Base-by-base conservation (phyloP, 2,113 vertebrate genomes). In the Symphodus melops region DNA sequence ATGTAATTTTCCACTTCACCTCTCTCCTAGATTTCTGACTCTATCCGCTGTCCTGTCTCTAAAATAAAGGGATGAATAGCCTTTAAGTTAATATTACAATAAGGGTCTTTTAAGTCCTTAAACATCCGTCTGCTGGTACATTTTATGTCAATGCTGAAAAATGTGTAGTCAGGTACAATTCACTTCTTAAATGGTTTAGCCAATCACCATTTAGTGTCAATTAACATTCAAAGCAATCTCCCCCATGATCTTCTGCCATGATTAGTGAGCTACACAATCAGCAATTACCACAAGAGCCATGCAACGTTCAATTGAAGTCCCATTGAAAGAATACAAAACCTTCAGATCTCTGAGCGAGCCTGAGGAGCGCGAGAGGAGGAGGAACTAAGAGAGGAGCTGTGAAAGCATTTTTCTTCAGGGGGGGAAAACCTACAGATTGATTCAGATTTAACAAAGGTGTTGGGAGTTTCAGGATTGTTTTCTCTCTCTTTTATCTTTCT, bases 201-300 rank as follows among this genome's bases (percentile, higher is more conserved):
- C 88, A 81, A 90, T 91, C 86, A 87, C 81, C 80, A 88, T 90
- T 85, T 41, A 89, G 88, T 77, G 67, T 89, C 83, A 90, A 90
- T 91, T 91, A 92, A 76, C 79, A 87, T 82, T 76, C 83, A 86
- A 33, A 86, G 77, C 48, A 10, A 75, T 80, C 85, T 86, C 79
- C 88, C 80, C 78, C 66, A 67, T 84, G 88, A 86, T 91, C 72
- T 68, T 46, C 56, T 17, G 70, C 81, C 75, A 59, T 85, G 88
- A 92, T 92, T 89, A 92, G 82, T 77, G 44, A 5, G 78, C 72
- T 75, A 91, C 91, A 90, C 79, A 85, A 91, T 82, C 76, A 79
- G 71, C 83, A 91, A 91, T 91, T 91, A 91, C 84, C 86, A 70
- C n/a, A 57, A 82, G 79, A 81, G 48, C 7, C 6, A 33, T 33